Evolutionary conservation across 2,888 invertebrate genomes (phyloP), one percentile per base, ranked within the genome.

Genomic region (Agriotes lineatus): DNA sequence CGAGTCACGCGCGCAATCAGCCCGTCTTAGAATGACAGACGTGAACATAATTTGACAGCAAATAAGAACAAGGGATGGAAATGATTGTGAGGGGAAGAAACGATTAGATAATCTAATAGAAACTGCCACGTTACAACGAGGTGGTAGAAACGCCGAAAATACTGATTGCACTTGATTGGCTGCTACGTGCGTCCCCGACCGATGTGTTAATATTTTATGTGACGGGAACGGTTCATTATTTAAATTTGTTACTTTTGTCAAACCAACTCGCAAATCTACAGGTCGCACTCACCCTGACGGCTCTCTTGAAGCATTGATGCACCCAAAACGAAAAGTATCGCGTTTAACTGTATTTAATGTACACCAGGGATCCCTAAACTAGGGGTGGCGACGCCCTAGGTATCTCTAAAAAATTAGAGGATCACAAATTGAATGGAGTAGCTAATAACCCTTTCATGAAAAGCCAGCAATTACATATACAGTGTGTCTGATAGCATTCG

Each of bases 41-140:
- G 81, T 78, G 82, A 82, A 83, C 82, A 83, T 83, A 83, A 83
- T 83, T 83, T 83, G 83, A 83, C 84, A 83, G 83, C 82, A 82
- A 83, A 84, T 83, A 83, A 81, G 82, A 81, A 79, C 79, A 77
- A 77, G 79, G 80, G 78, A 81, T 78, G 82, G 79, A 81, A 82
- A 82, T 82, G 83, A 83, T 82, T 82, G 82, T 77, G 74, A 75
- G 76, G 75, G 77, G 75, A 79, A 79, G 79, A 76, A 81, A 78
- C 83, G 83, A 84, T 84, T 84, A 83, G 82, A 79, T 83, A 82
- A 83, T 83, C 81, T 82, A 83, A 82, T 83, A 83, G 79, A 79
- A 76, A 77, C 75, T 74, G 80, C 77, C 79, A 77, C 77, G 79
- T 79, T 79, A 79, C 77, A 76, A 77, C 76, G 67, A 69, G 67